Percentiles rank a stretch among this genome's conserved stretches.
Evolutionary conservation across 2,888 invertebrate genomes (phyloP).

Genomic region (Alcis repandata): DNA sequence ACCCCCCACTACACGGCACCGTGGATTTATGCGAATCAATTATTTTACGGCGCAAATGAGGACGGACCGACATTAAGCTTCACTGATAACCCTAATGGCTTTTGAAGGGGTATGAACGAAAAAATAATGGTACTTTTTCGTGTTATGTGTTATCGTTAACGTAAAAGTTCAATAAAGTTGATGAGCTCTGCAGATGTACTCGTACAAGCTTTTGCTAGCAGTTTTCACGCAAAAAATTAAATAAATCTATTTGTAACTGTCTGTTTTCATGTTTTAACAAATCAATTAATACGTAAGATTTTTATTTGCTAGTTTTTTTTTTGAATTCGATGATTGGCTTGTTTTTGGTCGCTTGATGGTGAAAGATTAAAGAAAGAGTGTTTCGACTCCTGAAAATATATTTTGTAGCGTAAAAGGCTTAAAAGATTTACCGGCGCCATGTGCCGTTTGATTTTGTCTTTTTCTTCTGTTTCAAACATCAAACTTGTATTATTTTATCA

Average conservation of each 20-base stretch:
- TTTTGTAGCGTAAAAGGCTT: no score
- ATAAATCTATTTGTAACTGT: background rate
- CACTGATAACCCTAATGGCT: conserved; percentile 45
- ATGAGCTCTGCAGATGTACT: conserved; percentile 27
- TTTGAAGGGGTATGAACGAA: conserved; percentile 37
- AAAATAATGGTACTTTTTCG: conserved; percentile 36
- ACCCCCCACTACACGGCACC: conserved; percentile 29
- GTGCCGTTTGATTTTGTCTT: no score
- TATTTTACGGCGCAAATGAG: conserved; percentile 65
- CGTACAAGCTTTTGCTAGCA: background rate
- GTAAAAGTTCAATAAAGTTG: conserved; percentile 35
- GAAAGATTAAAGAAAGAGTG: no score
- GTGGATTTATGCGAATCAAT: conserved; percentile 73
- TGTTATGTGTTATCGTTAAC: conserved; percentile 37
- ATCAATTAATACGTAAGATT: no score
- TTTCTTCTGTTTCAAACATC: no score
- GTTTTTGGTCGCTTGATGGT: no score
- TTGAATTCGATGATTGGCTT: no score
- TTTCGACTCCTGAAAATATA: no score
- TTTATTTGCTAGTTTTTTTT: no score
- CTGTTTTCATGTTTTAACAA: no score
- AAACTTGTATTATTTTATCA: no score
- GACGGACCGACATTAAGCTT: conserved; percentile 51
- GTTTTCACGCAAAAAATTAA: background rate
- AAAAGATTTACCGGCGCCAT: no score